Percentiles rank a stretch among this genome's conserved stretches.
Conservation (phyloP, 1,140 invertebrate species). For the Druon quercuslanigerum region DNA sequence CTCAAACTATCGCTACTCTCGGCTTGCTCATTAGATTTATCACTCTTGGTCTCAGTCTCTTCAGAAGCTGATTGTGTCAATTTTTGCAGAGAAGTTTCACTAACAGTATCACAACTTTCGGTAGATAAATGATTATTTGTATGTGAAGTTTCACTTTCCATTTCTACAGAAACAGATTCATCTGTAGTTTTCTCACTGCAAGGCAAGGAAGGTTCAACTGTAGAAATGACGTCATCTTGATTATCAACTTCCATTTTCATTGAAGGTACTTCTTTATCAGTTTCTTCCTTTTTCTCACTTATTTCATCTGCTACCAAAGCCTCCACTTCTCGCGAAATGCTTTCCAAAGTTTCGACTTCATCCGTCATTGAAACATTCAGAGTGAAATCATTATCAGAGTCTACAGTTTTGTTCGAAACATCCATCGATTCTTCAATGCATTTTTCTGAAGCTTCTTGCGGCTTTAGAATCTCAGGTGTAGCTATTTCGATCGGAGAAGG, state of each 20-base stretch:
- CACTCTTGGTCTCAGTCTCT: background rate
- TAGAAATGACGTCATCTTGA: constrained; percentile 23
- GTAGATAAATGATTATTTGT: constrained; percentile 18
- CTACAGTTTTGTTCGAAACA: constrained; percentile 9
- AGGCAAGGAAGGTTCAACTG: constrained; percentile 9
- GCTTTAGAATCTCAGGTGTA: too few relatives aligned
- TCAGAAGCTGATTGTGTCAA: constrained; percentile 25
- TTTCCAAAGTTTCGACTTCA: constrained; percentile 65
- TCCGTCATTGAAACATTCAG: constrained; percentile 32
- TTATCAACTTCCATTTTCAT: constrained; percentile 25
- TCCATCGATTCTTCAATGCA: background rate
- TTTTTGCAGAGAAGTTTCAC: constrained; percentile 15
- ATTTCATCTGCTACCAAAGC: constrained; percentile 52
- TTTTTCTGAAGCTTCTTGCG: background rate
- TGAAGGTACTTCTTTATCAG: constrained; percentile 31
- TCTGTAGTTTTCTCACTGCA: background rate
- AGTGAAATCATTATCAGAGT: constrained; percentile 13
- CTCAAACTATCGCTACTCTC: constrained; percentile 4
- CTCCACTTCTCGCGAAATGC: constrained; percentile 65
- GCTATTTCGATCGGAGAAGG: background rate
- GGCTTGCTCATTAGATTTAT: background rate
- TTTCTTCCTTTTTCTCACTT: background rate
- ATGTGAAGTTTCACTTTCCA: background rate
- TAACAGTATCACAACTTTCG: constrained; percentile 29
- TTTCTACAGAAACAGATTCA: background rate